Conservation (phyloP, 2,797 vertebrate species). For the Rhabdomys pumilio region DNA sequence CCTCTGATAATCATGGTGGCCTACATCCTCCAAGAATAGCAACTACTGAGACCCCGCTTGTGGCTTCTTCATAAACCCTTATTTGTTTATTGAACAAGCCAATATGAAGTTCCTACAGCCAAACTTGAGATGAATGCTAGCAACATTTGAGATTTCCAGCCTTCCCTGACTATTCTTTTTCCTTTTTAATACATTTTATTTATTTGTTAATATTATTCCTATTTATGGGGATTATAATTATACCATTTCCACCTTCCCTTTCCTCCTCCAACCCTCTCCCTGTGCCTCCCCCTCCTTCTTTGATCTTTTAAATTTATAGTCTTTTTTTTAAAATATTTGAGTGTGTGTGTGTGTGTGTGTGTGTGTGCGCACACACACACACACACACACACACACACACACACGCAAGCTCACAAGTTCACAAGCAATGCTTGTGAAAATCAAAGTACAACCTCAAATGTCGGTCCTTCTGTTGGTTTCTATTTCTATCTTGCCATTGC, state of each 20-base stretch:
- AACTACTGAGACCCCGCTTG: not conserved
- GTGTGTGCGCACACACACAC: accelerated
- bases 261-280: not conserved
- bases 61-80: constrained; percentile 1
- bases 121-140: constrained; percentile 16
- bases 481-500: not conserved
- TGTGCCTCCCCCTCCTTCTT: no score
- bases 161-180: not conserved
- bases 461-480: not conserved
- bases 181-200: not conserved
- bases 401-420: not conserved
- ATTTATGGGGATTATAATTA: not conserved
- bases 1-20: not conserved
- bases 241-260: not conserved
- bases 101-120: not conserved
- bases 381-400: accelerated
- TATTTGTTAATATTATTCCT: not conserved
- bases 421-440: not conserved
- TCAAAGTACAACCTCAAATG: not conserved
- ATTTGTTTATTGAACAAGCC: not conserved
- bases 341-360: not conserved
- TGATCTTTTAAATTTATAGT: not conserved
- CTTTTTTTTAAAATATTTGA: not conserved
- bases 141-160: not conserved
- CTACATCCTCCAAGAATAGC: not conserved